Base-by-base conservation (phyloP, 2,888 invertebrate genomes). In the Tenthredo distinguenda region DNA sequence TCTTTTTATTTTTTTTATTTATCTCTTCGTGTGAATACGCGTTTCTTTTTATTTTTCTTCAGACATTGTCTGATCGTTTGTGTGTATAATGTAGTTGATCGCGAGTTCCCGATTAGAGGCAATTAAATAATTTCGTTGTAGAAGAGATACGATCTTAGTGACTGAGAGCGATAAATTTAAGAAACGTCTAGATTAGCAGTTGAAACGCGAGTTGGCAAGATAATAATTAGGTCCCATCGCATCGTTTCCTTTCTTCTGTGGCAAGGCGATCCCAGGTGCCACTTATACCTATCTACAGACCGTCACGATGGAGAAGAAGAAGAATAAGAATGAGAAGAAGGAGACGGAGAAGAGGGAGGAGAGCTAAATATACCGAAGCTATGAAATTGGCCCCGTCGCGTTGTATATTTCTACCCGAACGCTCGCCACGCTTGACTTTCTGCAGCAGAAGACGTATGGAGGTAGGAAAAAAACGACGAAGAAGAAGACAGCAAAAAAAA, bases 321-420 rank as follows among this genome's bases (percentile, higher is more conserved):
- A 43, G 10, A 40, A 43, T 15, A 40, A n/a, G 72, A 34, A 74
- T n/a, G 43, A 47, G 74, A 74, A 43, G 21, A 74, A 21, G 31
- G 12, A 21, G 47, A 74, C 3, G 74, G 10, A 26, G 43, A 26
- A 74, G 21, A 18, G 31, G 74, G 10, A 26, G 21, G 15, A 74
- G 21, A 18, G 31, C 47, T 68, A 71, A 83, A 83, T 83, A 68
- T 83, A 83, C 34, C 68, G 18, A 71, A 68, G 34, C n/a, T 43
- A 43, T 83, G 50, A 83, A 83, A 71, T 83, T 83, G 68, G 50
- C 65, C 68, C 18, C 83, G 71, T 83, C 83, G 34, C 3, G 47
- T 43, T 47, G 26, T 50, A 37, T 65, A 34, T 81, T 58, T 81
- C 81, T 62, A 55, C 34, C 58, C 40, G 65, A 62, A 40, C 26